phyloP scores from a whole-genome alignment of 2,888 invertebrate species.

The Drosophila rellima region DNA sequence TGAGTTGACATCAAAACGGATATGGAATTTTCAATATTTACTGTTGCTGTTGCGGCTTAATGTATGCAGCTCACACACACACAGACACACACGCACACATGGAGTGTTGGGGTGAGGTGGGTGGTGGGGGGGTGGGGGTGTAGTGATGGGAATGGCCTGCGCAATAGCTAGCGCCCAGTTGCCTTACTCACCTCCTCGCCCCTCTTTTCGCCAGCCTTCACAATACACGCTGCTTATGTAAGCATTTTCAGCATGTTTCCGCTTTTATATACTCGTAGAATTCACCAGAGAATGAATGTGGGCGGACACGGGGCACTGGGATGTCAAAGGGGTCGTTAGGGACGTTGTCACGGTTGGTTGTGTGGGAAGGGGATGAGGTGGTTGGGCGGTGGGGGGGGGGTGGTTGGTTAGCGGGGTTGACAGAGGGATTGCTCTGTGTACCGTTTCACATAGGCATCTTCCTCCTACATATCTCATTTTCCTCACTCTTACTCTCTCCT shows the following conservation, averaged over 20 bases:
- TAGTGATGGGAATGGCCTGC: constrained; percentile 34
- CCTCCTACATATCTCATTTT: constrained; percentile 1
- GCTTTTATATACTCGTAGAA: constrained; percentile 71
- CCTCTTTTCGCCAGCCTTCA: background rate
- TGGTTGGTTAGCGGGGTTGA: background rate
- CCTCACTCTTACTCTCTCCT: background rate
- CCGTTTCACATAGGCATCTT: constrained; percentile 31
- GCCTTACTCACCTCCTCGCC: constrained; percentile 11
- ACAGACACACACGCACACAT: constrained; percentile 26
- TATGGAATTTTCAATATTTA: constrained; percentile 80
- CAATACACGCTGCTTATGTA: constrained; percentile 67
- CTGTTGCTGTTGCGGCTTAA: constrained; percentile 66
- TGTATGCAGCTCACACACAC: constrained; percentile 61
- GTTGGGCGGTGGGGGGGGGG: background rate
- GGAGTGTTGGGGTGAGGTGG: background rate
- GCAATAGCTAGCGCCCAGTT: constrained; percentile 49
- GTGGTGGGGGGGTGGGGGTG: background rate
- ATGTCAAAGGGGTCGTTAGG: constrained; percentile 14
- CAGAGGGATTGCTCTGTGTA: constrained; percentile 1
- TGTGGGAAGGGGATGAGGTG: background rate
- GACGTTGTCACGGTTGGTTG: background rate
- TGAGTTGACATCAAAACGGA: constrained; percentile 76
- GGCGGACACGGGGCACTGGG: constrained; percentile 1
- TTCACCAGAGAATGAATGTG: constrained; percentile 36
- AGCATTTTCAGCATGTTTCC: constrained; percentile 78